Evolutionary conservation across 2,113 vertebrate genomes (phyloP).

Genomic region (Tupaia tana): DNA sequence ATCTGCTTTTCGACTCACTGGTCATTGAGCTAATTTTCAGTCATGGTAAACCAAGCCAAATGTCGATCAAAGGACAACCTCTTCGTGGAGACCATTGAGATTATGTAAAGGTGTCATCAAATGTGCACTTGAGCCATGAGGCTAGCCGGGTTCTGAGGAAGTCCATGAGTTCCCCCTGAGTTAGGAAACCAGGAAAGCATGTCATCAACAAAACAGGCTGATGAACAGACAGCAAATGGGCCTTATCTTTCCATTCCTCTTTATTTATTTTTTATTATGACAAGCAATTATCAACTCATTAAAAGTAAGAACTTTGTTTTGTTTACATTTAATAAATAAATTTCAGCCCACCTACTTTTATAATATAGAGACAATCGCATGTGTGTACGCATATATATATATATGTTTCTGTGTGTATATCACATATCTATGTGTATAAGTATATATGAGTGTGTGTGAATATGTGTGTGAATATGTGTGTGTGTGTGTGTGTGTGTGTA

Average conservation of each 20-base stretch:
- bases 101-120: not conserved
- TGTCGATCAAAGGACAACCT: not conserved
- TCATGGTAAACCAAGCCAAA: not conserved
- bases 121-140: accelerated
- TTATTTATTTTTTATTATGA: not conserved
- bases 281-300: not conserved
- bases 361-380: not conserved
- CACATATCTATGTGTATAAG: too few relatives aligned
- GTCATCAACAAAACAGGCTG: not conserved
- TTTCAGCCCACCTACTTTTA: not conserved
- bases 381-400: not conserved
- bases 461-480: not conserved
- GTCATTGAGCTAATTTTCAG: not conserved
- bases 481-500: not conserved
- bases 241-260: not conserved
- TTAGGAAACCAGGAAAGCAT: not conserved
- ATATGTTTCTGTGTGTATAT: not conserved
- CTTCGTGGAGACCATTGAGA: not conserved
- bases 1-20: not conserved
- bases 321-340: not conserved
- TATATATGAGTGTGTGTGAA: not conserved
- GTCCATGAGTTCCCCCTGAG: not conserved
- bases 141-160: not conserved
- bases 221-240: not conserved
- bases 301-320: not conserved